Conservation (phyloP, 2,888 invertebrate genomes). For the Perizoma flavofasciatum region DNA sequence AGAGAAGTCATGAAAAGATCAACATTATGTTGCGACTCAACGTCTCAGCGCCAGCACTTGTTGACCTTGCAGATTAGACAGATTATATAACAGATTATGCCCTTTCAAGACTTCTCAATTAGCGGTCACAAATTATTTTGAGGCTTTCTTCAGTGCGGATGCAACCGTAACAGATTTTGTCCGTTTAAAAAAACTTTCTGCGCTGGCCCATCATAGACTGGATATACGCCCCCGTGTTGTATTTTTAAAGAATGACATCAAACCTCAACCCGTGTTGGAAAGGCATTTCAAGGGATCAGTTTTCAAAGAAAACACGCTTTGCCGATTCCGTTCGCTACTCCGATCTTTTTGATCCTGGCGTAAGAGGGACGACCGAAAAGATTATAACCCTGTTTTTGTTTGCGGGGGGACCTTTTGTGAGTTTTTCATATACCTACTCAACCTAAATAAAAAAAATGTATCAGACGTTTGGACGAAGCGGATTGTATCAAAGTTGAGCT, state of each 20-base stretch:
- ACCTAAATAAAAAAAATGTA: conserved; percentile 24
- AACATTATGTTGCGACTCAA: no score
- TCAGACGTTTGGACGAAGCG: conserved; percentile 10
- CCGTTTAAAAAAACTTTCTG: no score
- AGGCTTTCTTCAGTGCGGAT: no score
- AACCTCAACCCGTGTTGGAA: conserved; percentile 49
- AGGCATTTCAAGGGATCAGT: conserved; percentile 56
- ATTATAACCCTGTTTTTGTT: conserved; percentile 49
- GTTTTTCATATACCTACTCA: conserved; percentile 21
- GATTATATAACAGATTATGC: no score
- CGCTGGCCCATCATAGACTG: no score
- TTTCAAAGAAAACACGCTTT: conserved; percentile 67
- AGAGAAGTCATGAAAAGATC: conserved; percentile 2
- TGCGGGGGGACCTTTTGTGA: conserved; percentile 33
- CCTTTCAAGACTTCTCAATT: no score
- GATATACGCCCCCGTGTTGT: conserved; percentile 29
- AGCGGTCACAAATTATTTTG: no score
- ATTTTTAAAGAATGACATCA: conserved; percentile 48
- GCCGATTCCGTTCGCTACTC: conserved; percentile 51
- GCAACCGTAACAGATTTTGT: no score
- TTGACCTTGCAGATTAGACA: no score
- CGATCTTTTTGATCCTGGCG: conserved; percentile 46
- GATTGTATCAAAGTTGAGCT: conserved; percentile 12
- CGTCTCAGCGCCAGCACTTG: no score
- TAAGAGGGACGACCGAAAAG: conserved; percentile 46